Evolutionary conservation across 2,888 invertebrate species (phyloP).

Genomic region (Alentia gelatinosa): DNA sequence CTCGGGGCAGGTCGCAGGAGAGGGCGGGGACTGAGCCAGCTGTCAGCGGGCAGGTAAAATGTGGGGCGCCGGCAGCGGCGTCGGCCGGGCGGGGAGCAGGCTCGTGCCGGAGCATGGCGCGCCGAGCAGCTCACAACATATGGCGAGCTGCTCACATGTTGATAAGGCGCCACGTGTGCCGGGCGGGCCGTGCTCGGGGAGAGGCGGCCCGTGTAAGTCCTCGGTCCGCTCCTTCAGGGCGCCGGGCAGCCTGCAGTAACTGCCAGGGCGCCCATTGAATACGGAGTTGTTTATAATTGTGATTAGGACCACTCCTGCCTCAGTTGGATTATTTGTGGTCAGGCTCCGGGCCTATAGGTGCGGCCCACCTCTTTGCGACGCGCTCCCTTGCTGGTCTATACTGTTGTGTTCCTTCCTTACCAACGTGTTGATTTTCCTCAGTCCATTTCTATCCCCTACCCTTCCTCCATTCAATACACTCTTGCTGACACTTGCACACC

Average conservation of each 20-base stretch:
- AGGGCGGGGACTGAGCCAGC: background rate
- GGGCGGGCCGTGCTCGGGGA: too few relatives aligned
- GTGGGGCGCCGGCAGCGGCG: background rate
- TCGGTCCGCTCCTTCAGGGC: too few relatives aligned
- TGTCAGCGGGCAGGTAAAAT: background rate
- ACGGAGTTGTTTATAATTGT: background rate
- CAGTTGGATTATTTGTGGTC: too few relatives aligned
- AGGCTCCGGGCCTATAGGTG: too few relatives aligned
- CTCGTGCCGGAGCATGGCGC: background rate
- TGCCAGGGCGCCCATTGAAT: background rate
- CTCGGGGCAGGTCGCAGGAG: background rate
- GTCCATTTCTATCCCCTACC: too few relatives aligned
- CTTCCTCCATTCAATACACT: too few relatives aligned
- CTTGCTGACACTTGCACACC: too few relatives aligned
- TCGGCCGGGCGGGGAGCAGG: background rate
- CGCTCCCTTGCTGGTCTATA: too few relatives aligned
- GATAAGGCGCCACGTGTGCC: background rate
- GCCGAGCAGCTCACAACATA: background rate
- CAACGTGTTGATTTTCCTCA: too few relatives aligned
- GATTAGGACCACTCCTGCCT: background rate
- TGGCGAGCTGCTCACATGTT: background rate
- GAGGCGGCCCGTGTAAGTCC: background rate
- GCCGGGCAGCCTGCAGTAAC: background rate
- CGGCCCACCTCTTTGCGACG: too few relatives aligned
- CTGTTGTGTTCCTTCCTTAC: too few relatives aligned